phyloP scores from a whole-genome alignment of 2,113 vertebrate genomes.

The Platysternon megacephalum region DNA sequence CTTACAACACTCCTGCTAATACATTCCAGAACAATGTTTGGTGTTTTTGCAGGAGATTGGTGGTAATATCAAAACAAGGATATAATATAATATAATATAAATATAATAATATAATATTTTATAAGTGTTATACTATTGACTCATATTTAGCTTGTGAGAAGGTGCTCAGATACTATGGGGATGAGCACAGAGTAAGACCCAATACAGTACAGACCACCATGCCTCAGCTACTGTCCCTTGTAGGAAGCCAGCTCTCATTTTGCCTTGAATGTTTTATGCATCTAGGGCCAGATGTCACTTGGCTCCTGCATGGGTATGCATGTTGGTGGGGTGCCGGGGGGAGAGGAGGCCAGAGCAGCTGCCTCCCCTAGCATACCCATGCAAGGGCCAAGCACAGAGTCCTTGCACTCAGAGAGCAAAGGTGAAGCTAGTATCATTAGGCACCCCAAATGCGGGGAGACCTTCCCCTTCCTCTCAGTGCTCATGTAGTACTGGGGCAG shows the following conservation, averaged over 20 bases:
- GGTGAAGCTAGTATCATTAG: too few species aligned
- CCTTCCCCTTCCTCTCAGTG: not conserved
- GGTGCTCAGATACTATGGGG: not conserved
- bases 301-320: not conserved
- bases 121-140: not conserved
- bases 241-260: not conserved
- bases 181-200: not conserved
- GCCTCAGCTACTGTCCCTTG: not conserved
- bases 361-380: not conserved
- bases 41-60: too few species aligned
- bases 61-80: too few species aligned
- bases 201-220: not conserved
- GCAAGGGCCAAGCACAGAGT: too few species aligned
- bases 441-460: not conserved
- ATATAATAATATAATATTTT: too few species aligned
- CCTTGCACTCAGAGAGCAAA: too few species aligned
- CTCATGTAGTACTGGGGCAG: fast-evolving
- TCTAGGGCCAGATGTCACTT: not conserved
- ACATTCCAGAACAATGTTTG: not conserved
- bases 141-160: not conserved
- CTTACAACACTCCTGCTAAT: not conserved
- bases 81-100: too few species aligned
- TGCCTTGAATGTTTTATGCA: too few species aligned
- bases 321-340: too few species aligned
- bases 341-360: not conserved